phyloP scores from a whole-genome alignment of 64 coral and sea anemone genomes.

The Catalaphyllia jardinei region DNA sequence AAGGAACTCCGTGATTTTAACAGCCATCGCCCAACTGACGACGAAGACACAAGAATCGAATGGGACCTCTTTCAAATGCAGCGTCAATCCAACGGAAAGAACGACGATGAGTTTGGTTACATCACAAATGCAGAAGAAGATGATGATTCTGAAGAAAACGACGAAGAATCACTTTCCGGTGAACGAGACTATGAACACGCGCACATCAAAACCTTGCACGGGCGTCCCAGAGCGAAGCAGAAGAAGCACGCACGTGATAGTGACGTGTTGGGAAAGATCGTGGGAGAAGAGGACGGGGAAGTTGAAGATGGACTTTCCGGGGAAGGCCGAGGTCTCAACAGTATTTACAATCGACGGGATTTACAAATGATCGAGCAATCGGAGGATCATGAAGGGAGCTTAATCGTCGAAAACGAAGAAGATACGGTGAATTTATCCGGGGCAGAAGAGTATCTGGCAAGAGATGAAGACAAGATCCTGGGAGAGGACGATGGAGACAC shows the following conservation, averaged over 20 bases:
- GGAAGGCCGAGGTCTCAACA: not conserved
- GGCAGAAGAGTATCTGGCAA: not conserved
- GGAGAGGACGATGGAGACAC: not conserved
- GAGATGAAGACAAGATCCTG: not conserved
- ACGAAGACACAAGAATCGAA: not conserved
- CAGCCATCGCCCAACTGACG: too few relatives aligned
- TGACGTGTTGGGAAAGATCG: not conserved
- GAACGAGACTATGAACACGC: not conserved
- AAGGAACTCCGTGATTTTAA: not conserved
- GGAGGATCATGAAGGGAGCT: not conserved
- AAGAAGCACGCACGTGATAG: not conserved
- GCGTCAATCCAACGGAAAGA: not conserved
- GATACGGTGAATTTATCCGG: not conserved
- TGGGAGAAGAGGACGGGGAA: not conserved
- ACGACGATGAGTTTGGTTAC: constrained; percentile 6
- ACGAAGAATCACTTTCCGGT: not conserved
- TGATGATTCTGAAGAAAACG: not conserved
- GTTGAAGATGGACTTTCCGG: not conserved
- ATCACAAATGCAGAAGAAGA: not conserved
- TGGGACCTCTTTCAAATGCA: not conserved
- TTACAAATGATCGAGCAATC: not conserved
- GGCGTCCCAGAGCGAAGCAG: not conserved
- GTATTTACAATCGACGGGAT: not conserved
- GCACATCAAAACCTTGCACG: not conserved
- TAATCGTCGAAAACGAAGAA: not conserved